Percentiles rank a stretch among this genome's conserved stretches.
Evolutionary conservation across 1,140 invertebrate species (phyloP).

Genomic region (Drosophila ficusphila): DNA sequence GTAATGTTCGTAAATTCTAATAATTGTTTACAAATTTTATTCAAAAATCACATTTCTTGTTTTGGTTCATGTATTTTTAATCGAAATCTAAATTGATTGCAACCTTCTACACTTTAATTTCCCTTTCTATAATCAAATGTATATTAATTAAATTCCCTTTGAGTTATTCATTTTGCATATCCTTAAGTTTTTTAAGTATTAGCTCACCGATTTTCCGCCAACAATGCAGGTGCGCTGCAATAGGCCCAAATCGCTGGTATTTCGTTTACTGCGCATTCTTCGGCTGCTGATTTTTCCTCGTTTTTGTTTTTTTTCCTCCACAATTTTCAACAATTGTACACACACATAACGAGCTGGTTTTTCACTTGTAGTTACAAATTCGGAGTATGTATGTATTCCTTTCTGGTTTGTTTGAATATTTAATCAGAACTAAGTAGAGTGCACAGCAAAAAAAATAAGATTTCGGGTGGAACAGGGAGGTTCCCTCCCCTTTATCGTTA

Average conservation of each 20-base stretch:
- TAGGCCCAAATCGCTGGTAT: constrained; percentile 71
- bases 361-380: constrained; percentile 12
- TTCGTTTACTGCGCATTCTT: constrained; percentile 75
- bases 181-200: constrained; percentile 21
- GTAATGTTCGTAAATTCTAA: no score
- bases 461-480: neutral
- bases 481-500: no score
- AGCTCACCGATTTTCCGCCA: constrained; percentile 76
- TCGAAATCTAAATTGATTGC: no score
- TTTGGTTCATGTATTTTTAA: no score
- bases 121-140: neutral
- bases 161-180: neutral
- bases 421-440: constrained; percentile 9
- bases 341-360: constrained; percentile 9
- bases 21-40: neutral
- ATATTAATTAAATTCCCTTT: neutral
- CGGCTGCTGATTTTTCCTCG: constrained; percentile 10
- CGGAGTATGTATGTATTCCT: constrained; percentile 15
- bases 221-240: constrained; percentile 65
- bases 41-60: no score
- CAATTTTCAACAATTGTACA: constrained; percentile 24
- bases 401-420: constrained; percentile 7
- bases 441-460: constrained; percentile 14
- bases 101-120: neutral
- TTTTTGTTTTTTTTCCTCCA: constrained; percentile 3